Conservation (phyloP, 2,113 vertebrate genomes). For the Aix galericulata region DNA sequence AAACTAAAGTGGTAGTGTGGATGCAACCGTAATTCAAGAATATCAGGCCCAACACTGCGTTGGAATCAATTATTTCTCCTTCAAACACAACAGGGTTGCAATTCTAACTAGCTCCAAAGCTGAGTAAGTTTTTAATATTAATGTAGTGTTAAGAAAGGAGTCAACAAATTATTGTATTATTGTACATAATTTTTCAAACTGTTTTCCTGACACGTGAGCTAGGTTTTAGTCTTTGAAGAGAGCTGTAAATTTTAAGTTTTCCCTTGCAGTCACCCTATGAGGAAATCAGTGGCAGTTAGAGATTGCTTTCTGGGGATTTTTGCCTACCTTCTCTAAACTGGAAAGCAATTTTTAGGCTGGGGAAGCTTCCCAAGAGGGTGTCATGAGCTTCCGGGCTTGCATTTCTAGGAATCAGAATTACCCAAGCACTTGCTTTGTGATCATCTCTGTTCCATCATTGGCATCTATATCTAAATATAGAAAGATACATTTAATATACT, state of each 20-base stretch:
- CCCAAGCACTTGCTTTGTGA: not conserved
- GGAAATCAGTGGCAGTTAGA: not conserved
- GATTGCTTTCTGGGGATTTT: not conserved
- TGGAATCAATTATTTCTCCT: not conserved
- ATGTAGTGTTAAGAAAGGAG: not conserved
- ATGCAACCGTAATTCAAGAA: not conserved
- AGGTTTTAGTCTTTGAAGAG: not conserved
- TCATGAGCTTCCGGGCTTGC: not conserved
- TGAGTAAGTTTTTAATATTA: not conserved
- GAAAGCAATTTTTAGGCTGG: not conserved
- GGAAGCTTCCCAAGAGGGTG: not conserved
- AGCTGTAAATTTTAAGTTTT: not conserved
- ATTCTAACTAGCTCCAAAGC: not conserved
- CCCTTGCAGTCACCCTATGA: not conserved
- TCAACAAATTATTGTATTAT: not conserved
- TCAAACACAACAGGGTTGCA: not conserved
- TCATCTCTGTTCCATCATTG: not conserved
- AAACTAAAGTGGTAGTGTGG: not conserved
- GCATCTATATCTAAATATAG: not conserved
- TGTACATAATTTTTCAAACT: not conserved
- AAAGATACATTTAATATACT: not conserved
- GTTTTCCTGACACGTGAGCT: accelerated
- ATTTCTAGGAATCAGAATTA: not conserved
- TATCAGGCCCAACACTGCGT: not conserved
- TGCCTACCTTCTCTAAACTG: not conserved